A percentile compares a stretch with the other conserved stretches of the same genome.
These are phyloP conservation scores for Porites evermanni DNA, from an alignment of 92 coral and sea anemone genomes.

Conservation along the genomic window DNA sequence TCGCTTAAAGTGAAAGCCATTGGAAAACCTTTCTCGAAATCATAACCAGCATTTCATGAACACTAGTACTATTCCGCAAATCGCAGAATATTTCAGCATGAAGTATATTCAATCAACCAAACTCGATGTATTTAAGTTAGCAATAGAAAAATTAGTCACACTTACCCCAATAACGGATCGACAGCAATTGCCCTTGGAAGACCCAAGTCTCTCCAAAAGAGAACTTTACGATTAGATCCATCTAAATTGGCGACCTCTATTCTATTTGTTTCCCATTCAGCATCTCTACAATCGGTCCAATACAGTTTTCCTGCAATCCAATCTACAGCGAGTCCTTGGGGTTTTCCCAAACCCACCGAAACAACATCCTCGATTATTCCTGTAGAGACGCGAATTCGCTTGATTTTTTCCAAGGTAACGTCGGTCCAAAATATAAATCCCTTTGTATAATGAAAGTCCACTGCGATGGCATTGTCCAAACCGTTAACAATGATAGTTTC, in stretches of 20 bases:
- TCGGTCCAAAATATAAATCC: slow-evolving; percentile 91
- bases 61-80: neutral
- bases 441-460: slow-evolving; percentile 79
- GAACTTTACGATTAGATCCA: slow-evolving; percentile 83
- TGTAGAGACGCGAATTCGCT: slow-evolving; percentile 68
- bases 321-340: slow-evolving; percentile 97
- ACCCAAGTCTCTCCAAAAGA: slow-evolving; percentile 86
- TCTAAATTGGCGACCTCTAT: slow-evolving; percentile 92
- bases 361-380: slow-evolving; percentile 69
- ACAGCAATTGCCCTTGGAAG: slow-evolving; percentile 93
- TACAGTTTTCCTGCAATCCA: slow-evolving; percentile 88
- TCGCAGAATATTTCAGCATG: neutral
- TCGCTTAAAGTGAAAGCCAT: slow-evolving; percentile 8
- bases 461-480: slow-evolving; percentile 84
- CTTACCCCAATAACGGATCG: slow-evolving; percentile 91
- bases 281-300: slow-evolving; percentile 82
- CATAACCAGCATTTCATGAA: neutral
- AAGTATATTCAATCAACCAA: neutral
- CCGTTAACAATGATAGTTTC: slow-evolving; percentile 76
- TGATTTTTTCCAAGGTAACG: slow-evolving; percentile 87
- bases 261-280: slow-evolving; percentile 74
- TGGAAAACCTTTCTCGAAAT: neutral
- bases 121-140: neutral
- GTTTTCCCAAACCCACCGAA: slow-evolving; percentile 76
- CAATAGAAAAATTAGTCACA: slow-evolving; percentile 6